Evolutionary conservation across 2,888 invertebrate genomes (phyloP), one percentile per base, ranked within the genome.

Genomic region (Apotomis turbidana): DNA sequence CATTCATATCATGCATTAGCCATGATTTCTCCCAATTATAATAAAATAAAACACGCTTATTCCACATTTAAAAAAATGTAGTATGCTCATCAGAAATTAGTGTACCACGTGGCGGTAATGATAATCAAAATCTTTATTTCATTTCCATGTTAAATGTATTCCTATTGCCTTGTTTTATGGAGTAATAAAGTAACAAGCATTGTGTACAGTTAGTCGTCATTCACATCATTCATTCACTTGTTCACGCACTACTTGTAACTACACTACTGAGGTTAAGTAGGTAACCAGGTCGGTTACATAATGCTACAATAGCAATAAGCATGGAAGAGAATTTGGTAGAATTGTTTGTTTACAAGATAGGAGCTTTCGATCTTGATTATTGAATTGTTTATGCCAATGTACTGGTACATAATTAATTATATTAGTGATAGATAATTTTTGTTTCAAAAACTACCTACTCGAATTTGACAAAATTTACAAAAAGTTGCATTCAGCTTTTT

Each of bases 171-270:
- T 46, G n/a, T 10, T 61, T 74, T 79, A 84, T 77, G 74, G 76
- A 54, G 55, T 49, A 12, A 55, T 15, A 38, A 55, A 71, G 58
- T 63, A 80, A 62, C 79, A 57, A 13, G 38, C 62, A 74, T 60
- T 71, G 78, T 75, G 66, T 68, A 72, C 10, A 13, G 68, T 73
- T 81, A 82, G 80, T 82, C 80, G 82, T 85, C 85, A 86, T 86
- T 27, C 27, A 27, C 27, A 27, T 85, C 85, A 86, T 86, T 27
- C 27, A 27, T 27, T 86, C 82, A 86, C 76, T 75, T 78, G 84
- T 90, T 89, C 89, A 90, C 91, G 91, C 90, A 90, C 90, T 85
- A 87, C 77, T 90, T 89, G 84, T 83, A 85, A 83, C 49, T 59
- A 57, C 57, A 49, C 66, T 66, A 54, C 60, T 83, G 80, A 81